Evolutionary conservation across 2,888 invertebrate genomes (phyloP).

Genomic region (Meliscaeva auricollis): DNA sequence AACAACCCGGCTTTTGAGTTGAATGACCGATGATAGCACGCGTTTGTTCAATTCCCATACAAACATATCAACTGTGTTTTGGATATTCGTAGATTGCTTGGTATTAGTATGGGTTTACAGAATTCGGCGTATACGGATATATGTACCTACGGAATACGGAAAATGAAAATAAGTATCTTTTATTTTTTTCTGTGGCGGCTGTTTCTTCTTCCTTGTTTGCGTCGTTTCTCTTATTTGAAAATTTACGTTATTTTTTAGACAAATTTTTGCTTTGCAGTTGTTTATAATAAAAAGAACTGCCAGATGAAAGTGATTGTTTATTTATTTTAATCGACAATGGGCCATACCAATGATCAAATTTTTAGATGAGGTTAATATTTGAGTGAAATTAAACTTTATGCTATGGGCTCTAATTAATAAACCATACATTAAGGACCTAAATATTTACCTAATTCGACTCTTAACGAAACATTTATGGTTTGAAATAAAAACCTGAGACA

Average conservation of each 20-base stretch:
- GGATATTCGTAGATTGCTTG: neutral
- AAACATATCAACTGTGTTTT: constrained; percentile 16
- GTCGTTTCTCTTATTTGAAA: constrained; percentile 57
- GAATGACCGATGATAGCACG: constrained; percentile 77
- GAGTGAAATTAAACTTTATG: no score
- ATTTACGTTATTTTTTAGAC: constrained; percentile 32
- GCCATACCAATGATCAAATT: no score
- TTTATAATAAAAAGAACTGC: constrained; percentile 25
- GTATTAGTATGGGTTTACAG: constrained; percentile 46
- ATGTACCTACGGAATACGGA: constrained; percentile 68
- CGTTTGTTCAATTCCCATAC: constrained; percentile 68
- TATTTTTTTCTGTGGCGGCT: constrained; percentile 24
- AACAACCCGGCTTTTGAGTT: constrained; percentile 76
- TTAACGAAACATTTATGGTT: no score
- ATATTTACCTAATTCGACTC: no score
- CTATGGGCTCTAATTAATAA: no score
- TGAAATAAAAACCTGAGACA: no score
- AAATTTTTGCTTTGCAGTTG: constrained; percentile 42
- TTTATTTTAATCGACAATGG: no score
- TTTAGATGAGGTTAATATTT: no score
- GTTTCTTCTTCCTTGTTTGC: constrained; percentile 50
- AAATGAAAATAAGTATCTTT: constrained; percentile 58
- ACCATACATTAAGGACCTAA: no score
- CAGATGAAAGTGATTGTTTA: constrained; percentile 30
- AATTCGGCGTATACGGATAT: constrained; percentile 53